Evolutionary conservation across 2,113 vertebrate genomes (phyloP).

Genomic region (Budorcas taxicolor): DNA sequence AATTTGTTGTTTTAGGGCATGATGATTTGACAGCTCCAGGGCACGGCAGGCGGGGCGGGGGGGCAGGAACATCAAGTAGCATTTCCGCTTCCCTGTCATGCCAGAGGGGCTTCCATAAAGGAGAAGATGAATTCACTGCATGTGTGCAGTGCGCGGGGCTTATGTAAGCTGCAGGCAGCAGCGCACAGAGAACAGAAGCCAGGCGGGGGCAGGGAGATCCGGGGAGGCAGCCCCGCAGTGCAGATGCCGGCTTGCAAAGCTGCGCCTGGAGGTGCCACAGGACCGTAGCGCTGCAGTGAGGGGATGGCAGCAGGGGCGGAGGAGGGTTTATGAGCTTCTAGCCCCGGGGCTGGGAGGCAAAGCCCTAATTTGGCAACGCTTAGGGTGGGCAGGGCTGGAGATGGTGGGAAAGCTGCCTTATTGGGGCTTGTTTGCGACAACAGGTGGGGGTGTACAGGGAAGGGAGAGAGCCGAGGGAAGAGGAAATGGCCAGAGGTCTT

Average conservation of each 20-base stretch:
- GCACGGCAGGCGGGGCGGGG: fast-evolving
- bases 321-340: neutral
- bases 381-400: neutral
- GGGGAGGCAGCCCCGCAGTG: neutral
- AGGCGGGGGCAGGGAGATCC: neutral
- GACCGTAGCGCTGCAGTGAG: neutral
- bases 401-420: neutral
- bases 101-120: neutral
- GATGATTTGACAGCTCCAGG: neutral
- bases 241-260: neutral
- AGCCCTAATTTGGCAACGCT: neutral
- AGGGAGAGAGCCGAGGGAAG: neutral
- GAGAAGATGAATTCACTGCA: neutral
- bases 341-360: fast-evolving
- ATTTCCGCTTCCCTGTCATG: neutral
- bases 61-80: neutral
- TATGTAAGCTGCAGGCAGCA: neutral
- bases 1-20: neutral
- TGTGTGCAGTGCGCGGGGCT: neutral
- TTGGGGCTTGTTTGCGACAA: neutral
- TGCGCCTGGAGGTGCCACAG: neutral
- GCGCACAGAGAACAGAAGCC: fast-evolving
- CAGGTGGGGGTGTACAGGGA: neutral
- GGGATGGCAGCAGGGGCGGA: neutral
- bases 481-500: neutral